Percentiles rank a stretch among this genome's conserved stretches.
Conservation (phyloP, 2,113 vertebrate species). For the Bos indicus region DNA sequence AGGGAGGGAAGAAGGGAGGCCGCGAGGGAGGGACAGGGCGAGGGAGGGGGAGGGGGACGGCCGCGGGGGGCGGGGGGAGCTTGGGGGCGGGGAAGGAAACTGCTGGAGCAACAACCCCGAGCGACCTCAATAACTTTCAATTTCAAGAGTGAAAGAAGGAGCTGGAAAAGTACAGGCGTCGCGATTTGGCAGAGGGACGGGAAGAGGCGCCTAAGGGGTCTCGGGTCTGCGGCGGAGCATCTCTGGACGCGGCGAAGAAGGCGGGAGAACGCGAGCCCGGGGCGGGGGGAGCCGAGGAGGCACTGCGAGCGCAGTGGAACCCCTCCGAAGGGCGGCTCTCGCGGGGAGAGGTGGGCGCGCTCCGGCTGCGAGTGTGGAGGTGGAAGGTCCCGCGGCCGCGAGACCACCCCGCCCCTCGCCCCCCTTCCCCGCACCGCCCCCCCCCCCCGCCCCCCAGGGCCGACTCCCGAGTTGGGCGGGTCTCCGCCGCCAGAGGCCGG, state of each 20-base stretch:
- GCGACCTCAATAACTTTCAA: conserved; percentile 77
- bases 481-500: not conserved
- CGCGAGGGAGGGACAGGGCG: not conserved
- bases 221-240: conserved; percentile 56
- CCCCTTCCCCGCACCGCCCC: too few relatives aligned
- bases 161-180: conserved; percentile 76
- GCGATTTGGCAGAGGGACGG: conserved; percentile 57
- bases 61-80: conserved; percentile 59
- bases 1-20: conserved; percentile 33
- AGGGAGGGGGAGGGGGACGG: conserved; percentile 7
- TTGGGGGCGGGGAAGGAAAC: conserved; percentile 76
- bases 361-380: not conserved
- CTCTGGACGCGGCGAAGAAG: conserved; percentile 15
- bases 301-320: not conserved
- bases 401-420: not conserved
- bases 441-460: not conserved
- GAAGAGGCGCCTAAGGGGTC: conserved; percentile 72
- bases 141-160: conserved; percentile 71
- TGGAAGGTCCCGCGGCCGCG: not conserved
- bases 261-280: not conserved
- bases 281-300: not conserved
- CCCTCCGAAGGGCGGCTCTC: not conserved
- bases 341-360: not conserved
- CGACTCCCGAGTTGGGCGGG: not conserved
- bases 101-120: conserved; percentile 74